Evolutionary conservation across 2,888 invertebrate species (phyloP).

Genomic region (Galerucella calmariensis): DNA sequence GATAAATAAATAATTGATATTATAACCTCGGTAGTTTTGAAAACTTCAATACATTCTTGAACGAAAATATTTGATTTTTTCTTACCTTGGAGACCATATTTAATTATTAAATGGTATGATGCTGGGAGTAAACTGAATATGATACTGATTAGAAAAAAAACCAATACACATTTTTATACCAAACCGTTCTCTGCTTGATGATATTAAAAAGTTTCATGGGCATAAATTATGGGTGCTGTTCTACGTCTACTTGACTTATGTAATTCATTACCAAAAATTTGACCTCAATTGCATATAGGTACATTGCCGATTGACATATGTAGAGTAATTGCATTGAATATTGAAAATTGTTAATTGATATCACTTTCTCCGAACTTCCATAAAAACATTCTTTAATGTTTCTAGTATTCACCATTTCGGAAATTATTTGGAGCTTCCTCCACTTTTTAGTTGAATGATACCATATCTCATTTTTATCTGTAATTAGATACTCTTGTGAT

Average conservation of each 20-base stretch:
- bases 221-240: slow-evolving; percentile 30
- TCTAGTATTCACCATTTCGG: no score
- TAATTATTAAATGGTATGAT: neutral
- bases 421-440: no score
- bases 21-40: no score
- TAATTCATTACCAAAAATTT: slow-evolving; percentile 36
- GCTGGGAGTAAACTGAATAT: slow-evolving; percentile 17
- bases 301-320: slow-evolving; percentile 34
- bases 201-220: slow-evolving; percentile 30
- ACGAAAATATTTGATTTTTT: neutral
- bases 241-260: slow-evolving; percentile 22
- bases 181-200: slow-evolving; percentile 33
- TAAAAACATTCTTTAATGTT: no score
- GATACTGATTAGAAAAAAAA: slow-evolving; percentile 41
- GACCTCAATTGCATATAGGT: slow-evolving; percentile 22
- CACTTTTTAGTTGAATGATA: no score
- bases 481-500: no score
- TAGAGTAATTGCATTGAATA: slow-evolving; percentile 4
- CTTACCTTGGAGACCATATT: slow-evolving; percentile 41
- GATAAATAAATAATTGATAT: no score
- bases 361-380: no score
- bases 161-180: slow-evolving; percentile 38
- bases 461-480: no score
- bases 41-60: no score
- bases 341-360: no score